Evolutionary conservation across 2,797 vertebrate genomes (phyloP).

Genomic region (Poeciliopsis turneri): DNA sequence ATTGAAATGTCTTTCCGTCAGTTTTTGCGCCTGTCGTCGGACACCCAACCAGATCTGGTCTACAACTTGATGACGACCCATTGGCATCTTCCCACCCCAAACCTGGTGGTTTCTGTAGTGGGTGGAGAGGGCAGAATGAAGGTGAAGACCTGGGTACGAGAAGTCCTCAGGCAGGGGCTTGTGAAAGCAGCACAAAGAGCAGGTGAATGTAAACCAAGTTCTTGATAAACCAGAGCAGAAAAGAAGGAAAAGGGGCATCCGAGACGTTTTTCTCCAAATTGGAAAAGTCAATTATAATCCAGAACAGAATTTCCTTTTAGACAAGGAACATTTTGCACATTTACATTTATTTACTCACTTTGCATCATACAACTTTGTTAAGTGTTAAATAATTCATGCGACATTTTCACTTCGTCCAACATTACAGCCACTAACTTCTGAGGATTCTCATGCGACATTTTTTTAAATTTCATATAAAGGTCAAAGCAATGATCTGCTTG

Average conservation of each 20-base stretch:
- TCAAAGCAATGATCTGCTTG: no score
- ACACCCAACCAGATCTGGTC: constrained; percentile 77
- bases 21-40: constrained; percentile 90
- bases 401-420: background rate
- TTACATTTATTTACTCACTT: background rate
- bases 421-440: background rate
- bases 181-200: constrained; percentile 92
- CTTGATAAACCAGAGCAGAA: background rate
- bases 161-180: constrained; percentile 88
- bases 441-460: background rate
- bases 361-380: background rate
- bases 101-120: constrained; percentile 91
- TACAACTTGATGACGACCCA: constrained; percentile 84
- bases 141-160: constrained; percentile 88
- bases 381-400: background rate
- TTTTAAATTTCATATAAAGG: background rate
- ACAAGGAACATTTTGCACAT: background rate
- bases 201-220: constrained; percentile 74
- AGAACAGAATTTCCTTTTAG: no score
- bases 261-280: background rate
- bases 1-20: constrained; percentile 45
- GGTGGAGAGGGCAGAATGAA: constrained; percentile 80
- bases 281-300: no score
- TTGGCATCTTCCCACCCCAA: constrained; percentile 86
- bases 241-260: background rate